Evolutionary conservation across 2,888 invertebrate genomes (phyloP).

Genomic region (Tiliacea aurago): DNA sequence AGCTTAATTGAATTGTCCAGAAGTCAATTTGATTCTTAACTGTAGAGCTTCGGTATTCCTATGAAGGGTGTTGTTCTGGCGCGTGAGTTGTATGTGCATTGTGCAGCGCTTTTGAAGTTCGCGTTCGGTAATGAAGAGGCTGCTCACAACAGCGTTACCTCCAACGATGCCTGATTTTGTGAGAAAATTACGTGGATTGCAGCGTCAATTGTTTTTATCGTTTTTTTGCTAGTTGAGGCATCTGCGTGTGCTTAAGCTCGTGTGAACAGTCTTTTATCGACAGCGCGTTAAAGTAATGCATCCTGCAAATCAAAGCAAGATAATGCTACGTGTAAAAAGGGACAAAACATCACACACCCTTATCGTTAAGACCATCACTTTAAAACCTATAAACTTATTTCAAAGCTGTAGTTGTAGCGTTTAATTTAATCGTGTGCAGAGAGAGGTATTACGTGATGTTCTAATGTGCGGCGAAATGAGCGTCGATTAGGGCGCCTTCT

Average conservation of each 20-base stretch:
- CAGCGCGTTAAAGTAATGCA: not conserved
- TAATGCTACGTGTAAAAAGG: not conserved
- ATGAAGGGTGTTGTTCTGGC: slow-evolving; percentile 38
- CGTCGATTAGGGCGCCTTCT: slow-evolving; percentile 65
- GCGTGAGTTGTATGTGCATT: slow-evolving; percentile 8
- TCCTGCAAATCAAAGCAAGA: not conserved
- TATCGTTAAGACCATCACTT: slow-evolving; percentile 15
- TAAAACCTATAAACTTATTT: slow-evolving; percentile 23
- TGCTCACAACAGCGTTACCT: not conserved
- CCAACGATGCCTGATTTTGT: slow-evolving; percentile 3
- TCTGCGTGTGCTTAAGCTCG: not conserved
- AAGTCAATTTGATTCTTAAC: slow-evolving; percentile 86
- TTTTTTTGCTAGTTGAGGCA: not conserved
- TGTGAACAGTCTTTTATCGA: not conserved
- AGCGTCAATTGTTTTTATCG: not conserved
- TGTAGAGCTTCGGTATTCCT: slow-evolving; percentile 63
- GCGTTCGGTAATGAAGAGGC: slow-evolving; percentile 9
- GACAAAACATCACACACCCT: not conserved
- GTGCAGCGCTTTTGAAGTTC: slow-evolving; percentile 39
- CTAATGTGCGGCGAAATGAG: slow-evolving; percentile 54
- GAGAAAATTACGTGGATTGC: not conserved
- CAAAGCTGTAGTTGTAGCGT: slow-evolving; percentile 47
- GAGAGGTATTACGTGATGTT: slow-evolving; percentile 50
- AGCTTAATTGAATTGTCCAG: slow-evolving; percentile 88
- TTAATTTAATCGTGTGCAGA: slow-evolving; percentile 61